Percentiles rank a stretch among this genome's conserved stretches.
Evolutionary conservation across 2,888 invertebrate genomes (phyloP).

Genomic region (Eupithecia pulchellata): DNA sequence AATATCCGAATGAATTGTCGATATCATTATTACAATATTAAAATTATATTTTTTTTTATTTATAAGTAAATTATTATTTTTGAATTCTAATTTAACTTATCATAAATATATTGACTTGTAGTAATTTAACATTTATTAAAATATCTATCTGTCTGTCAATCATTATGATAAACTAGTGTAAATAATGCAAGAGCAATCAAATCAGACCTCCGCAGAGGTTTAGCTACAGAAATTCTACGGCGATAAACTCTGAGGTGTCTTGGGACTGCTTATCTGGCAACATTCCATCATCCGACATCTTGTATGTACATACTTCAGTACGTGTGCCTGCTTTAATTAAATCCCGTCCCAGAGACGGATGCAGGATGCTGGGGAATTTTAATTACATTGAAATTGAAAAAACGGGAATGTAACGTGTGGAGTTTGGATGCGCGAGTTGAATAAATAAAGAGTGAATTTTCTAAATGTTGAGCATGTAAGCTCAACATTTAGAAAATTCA

Average conservation of each 20-base stretch:
- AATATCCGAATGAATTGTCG: background rate
- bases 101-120: too few relatives aligned
- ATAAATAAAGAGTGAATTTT: background rate
- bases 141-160: too few relatives aligned
- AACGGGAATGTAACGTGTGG: background rate
- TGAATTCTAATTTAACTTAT: too few relatives aligned
- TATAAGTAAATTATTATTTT: too few relatives aligned
- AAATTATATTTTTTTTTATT: too few relatives aligned
- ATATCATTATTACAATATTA: too few relatives aligned
- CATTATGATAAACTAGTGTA: too few relatives aligned
- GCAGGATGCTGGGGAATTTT: background rate
- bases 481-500: too few relatives aligned
- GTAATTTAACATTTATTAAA: too few relatives aligned
- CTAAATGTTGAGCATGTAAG: too few relatives aligned
- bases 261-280: conserved; percentile 26
- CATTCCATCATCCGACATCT: conserved; percentile 36
- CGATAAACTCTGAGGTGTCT: background rate
- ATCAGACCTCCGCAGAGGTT: background rate
- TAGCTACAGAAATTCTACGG: background rate
- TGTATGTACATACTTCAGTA: conserved; percentile 35
- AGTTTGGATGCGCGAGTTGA: background rate
- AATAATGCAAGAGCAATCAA: background rate
- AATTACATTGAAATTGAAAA: conserved; percentile 11
- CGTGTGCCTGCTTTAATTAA: conserved; percentile 41
- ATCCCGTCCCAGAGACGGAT: conserved; percentile 28